phyloP scores from a whole-genome alignment of 1,140 invertebrate species.

The Apis mellifera region DNA sequence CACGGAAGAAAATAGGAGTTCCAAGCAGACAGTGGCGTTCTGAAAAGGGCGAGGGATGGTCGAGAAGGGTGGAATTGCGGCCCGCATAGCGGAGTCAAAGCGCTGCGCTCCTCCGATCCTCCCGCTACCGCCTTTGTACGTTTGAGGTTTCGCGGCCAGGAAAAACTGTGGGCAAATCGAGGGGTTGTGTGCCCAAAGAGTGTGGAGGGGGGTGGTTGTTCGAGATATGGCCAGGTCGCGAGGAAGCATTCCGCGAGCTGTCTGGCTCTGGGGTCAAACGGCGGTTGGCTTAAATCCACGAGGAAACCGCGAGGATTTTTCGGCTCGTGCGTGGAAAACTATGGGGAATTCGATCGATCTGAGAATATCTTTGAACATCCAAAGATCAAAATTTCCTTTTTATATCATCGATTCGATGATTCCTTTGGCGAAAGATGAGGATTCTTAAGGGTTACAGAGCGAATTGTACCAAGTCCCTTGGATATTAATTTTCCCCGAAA shows the following conservation, averaged over 20 bases:
- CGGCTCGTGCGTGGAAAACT: not conserved
- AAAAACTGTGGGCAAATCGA: slow-evolving; percentile 68
- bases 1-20: slow-evolving; percentile 16
- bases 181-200: not conserved
- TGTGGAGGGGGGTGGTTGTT: slow-evolving; percentile 22
- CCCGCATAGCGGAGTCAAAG: slow-evolving; percentile 62
- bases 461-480: no score
- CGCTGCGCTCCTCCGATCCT: slow-evolving; percentile 50
- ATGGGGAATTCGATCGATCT: slow-evolving; percentile 6
- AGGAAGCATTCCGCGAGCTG: slow-evolving; percentile 57
- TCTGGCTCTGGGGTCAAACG: slow-evolving; percentile 42
- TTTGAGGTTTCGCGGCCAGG: slow-evolving; percentile 72
- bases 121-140: slow-evolving; percentile 69
- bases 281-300: slow-evolving; percentile 51
- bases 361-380: not conserved
- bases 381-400: no score
- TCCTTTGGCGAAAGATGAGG: no score
- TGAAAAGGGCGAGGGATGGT: slow-evolving; percentile 44
- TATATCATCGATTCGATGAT: no score
- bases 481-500: no score
- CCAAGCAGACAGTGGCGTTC: slow-evolving; percentile 6
- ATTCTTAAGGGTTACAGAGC: no score
- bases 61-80: slow-evolving; percentile 60
- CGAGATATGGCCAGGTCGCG: slow-evolving; percentile 43
- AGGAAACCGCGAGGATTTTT: slow-evolving; percentile 23